Conservation (phyloP, 2,888 invertebrate genomes). For the Omphaloscelis lunosa region DNA sequence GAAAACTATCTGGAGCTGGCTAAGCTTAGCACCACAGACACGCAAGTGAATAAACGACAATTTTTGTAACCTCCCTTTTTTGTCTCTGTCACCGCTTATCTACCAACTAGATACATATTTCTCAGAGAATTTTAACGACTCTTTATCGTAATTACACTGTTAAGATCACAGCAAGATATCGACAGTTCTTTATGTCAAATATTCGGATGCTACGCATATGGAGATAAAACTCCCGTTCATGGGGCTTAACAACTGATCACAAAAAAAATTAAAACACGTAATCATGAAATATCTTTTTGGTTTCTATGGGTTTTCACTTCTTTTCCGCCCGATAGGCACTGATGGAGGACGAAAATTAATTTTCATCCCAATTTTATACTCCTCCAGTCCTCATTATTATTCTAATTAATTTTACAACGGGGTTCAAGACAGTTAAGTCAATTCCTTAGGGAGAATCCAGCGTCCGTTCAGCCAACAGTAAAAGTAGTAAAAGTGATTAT, state of each 20-base stretch:
- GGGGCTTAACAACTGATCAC: conserved; percentile 6
- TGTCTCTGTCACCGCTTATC: neutral
- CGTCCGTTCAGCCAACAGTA: neutral
- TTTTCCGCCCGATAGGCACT: neutral
- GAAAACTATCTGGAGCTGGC: conserved; percentile 1
- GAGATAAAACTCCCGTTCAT: conserved; percentile 6
- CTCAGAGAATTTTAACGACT: neutral
- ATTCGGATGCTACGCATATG: neutral
- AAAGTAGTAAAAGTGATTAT: conserved; percentile 11
- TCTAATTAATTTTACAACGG: conserved; percentile 41
- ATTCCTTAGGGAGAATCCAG: conserved; percentile 13
- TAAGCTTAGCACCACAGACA: neutral
- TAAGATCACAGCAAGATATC: neutral
- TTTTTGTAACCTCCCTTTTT: neutral
- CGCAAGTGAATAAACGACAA: neutral
- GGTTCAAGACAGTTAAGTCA: conserved; percentile 29
- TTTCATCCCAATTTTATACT: conserved; percentile 9
- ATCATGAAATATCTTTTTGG: conserved; percentile 11
- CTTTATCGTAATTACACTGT: neutral
- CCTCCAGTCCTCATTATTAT: conserved; percentile 30
- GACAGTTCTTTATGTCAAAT: conserved; percentile 4
- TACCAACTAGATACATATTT: neutral
- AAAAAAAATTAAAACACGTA: conserved; percentile 5
- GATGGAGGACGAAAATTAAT: conserved; percentile 28
- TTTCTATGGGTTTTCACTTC: neutral